Evolutionary conservation across 2,888 invertebrate genomes (phyloP).

Genomic region (Aleiodes testaceus): DNA sequence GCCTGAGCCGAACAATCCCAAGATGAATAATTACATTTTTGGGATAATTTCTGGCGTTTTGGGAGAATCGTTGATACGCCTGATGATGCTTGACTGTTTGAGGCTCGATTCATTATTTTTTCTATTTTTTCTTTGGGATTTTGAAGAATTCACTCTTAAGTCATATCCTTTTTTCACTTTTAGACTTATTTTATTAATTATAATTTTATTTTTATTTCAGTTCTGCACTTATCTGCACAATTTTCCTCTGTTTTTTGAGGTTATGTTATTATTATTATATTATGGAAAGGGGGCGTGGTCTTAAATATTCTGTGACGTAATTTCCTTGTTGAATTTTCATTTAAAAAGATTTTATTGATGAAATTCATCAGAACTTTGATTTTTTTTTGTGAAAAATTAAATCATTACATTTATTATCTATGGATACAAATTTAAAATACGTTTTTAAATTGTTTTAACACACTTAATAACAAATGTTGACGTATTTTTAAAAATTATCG

Average conservation of each 20-base stretch:
- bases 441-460: slow-evolving; percentile 3
- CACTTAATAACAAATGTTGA: not conserved
- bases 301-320: no score
- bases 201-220: no score
- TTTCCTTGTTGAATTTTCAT: no score
- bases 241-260: no score
- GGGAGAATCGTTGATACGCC: slow-evolving; percentile 44
- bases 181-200: no score
- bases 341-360: no score
- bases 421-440: slow-evolving; percentile 17
- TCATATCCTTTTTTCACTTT: no score
- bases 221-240: no score
- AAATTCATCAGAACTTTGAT: slow-evolving; percentile 1
- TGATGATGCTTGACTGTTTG: not conserved
- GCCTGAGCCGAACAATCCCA: slow-evolving; percentile 81
- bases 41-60: slow-evolving; percentile 57
- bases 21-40: slow-evolving; percentile 73
- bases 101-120: not conserved
- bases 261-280: no score
- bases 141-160: not conserved
- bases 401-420: slow-evolving; percentile 39
- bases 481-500: not conserved
- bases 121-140: not conserved
- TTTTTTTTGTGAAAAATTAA: slow-evolving; percentile 25
- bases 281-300: no score